These are phyloP conservation scores for Coptotermes formosanus DNA, from an alignment of 1,140 invertebrate genomes.

Conservation along the genomic window DNA sequence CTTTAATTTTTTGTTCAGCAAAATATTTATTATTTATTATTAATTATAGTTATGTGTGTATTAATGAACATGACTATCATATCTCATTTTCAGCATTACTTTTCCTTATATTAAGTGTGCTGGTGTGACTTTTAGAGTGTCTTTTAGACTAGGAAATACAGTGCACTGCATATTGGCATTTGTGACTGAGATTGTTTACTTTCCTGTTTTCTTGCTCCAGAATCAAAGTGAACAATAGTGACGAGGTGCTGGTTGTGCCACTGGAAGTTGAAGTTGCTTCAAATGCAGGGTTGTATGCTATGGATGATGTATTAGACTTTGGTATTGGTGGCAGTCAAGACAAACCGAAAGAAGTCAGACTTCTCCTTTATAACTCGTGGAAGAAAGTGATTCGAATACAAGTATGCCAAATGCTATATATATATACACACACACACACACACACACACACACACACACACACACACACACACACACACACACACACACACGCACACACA, in stretches of 20 bases:
- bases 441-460: too few species aligned
- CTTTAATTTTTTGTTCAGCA: too few species aligned
- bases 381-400: slow-evolving; percentile 68
- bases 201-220: slow-evolving; percentile 43
- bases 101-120: too few species aligned
- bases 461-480: neutral
- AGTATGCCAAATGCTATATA: slow-evolving; percentile 49
- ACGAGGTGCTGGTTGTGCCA: slow-evolving; percentile 72
- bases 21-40: too few species aligned
- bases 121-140: too few species aligned
- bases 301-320: slow-evolving; percentile 79
- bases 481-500: too few species aligned
- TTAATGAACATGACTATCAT: too few species aligned
- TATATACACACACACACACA: neutral
- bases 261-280: slow-evolving; percentile 84
- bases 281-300: slow-evolving; percentile 70
- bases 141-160: too few species aligned
- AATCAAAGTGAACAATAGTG: slow-evolving; percentile 69
- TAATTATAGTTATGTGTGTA: too few species aligned
- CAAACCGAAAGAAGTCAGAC: slow-evolving; percentile 60
- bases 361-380: slow-evolving; percentile 71
- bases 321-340: slow-evolving; percentile 72
- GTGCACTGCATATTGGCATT: too few species aligned
- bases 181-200: too few species aligned
- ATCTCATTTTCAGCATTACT: too few species aligned